Percentiles rank a stretch among this genome's conserved stretches.
phyloP scores from a whole-genome alignment of 2,797 vertebrate genomes.

The Lates japonicus region DNA sequence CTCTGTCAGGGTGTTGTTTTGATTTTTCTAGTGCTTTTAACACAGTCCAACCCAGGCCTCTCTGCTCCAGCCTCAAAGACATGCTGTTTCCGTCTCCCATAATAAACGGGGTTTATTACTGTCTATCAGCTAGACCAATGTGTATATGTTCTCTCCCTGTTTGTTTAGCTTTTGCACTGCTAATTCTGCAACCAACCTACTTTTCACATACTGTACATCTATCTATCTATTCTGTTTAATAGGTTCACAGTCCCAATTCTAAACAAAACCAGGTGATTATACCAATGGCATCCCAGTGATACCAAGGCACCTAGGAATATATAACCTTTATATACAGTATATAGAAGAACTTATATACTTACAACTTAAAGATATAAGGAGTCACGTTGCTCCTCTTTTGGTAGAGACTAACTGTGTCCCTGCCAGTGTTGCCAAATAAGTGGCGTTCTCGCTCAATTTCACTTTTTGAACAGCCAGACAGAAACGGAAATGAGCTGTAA shows the following conservation, averaged over 20 bases:
- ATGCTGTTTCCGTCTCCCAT: slow-evolving; percentile 41
- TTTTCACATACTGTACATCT: background rate
- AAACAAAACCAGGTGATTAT: too few relatives aligned
- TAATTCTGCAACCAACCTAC: slow-evolving; percentile 3
- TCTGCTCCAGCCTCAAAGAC: slow-evolving; percentile 54
- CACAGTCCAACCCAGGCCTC: slow-evolving; percentile 45
- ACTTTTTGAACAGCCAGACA: background rate
- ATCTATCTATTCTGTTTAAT: background rate
- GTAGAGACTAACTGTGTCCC: background rate
- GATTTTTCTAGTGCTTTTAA: slow-evolving; percentile 68
- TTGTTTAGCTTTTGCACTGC: slow-evolving; percentile 23
- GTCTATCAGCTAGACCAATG: slow-evolving; percentile 31
- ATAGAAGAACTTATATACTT: too few relatives aligned
- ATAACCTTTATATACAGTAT: too few relatives aligned
- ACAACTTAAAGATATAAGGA: too few relatives aligned
- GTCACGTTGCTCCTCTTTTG: background rate
- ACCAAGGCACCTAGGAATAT: background rate
- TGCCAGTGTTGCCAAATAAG: background rate
- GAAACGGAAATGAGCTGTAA: slow-evolving; percentile 3
- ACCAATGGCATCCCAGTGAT: too few relatives aligned
- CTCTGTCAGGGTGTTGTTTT: slow-evolving; percentile 60
- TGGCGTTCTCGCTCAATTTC: background rate
- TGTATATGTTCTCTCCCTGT: slow-evolving; percentile 15
- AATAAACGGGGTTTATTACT: slow-evolving; percentile 55
- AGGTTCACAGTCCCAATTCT: too few relatives aligned